phyloP scores from a whole-genome alignment of 2,888 invertebrate genomes.

The Acheta domesticus region DNA sequence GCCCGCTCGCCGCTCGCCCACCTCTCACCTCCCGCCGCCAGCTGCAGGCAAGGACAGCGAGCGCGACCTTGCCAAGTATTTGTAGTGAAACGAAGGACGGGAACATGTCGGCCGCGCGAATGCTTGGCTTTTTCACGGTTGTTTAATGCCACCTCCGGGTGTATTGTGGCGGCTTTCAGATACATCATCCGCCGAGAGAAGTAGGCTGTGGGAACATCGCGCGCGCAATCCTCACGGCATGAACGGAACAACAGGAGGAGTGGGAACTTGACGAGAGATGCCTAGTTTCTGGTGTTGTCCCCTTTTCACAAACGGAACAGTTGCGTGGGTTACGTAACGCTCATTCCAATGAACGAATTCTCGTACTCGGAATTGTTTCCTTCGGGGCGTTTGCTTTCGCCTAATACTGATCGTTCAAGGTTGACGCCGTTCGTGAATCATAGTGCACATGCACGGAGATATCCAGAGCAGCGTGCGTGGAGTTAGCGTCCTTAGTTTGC shows the following conservation, averaged over 20 bases:
- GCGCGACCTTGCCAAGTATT: conserved; percentile 18
- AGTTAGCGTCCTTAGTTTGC: too few species aligned
- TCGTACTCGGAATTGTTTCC: too few species aligned
- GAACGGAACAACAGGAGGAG: background rate
- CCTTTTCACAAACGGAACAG: background rate
- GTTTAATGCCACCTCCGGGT: background rate
- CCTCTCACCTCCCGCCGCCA: background rate
- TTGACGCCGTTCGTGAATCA: too few species aligned
- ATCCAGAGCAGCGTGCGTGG: too few species aligned
- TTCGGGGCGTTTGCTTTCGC: too few species aligned
- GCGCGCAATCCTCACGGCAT: background rate
- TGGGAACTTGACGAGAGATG: background rate
- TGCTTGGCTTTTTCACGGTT: background rate
- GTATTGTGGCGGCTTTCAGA: background rate
- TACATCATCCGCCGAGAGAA: background rate
- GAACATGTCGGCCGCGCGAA: background rate
- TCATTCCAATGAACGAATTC: too few species aligned
- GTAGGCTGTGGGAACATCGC: background rate
- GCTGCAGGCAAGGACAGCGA: background rate
- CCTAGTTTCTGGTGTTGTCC: background rate
- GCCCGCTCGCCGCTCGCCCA: too few species aligned
- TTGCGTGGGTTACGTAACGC: background rate
- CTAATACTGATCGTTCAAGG: too few species aligned
- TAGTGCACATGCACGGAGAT: too few species aligned
- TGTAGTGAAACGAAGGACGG: conserved; percentile 18